These are phyloP conservation scores for Pseudolycoriella hygida DNA, from an alignment of 2,888 invertebrate genomes.

Conservation along the genomic window DNA sequence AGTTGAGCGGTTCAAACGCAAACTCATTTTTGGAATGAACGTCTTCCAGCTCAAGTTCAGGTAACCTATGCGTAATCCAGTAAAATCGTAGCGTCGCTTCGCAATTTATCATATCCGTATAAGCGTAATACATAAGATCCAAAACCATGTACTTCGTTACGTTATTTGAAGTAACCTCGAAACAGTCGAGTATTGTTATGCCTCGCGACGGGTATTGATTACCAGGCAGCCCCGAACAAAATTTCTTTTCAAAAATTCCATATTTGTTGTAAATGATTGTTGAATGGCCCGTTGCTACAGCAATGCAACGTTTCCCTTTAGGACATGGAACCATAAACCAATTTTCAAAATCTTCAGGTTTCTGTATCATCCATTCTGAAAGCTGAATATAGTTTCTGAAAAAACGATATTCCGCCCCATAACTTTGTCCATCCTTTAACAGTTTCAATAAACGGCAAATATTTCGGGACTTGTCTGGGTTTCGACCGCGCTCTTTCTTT, in stretches of 20 bases:
- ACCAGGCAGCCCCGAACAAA: slow-evolving; percentile 26
- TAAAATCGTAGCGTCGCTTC: slow-evolving; percentile 61
- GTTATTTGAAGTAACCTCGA: slow-evolving; percentile 38
- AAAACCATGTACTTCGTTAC: slow-evolving; percentile 51
- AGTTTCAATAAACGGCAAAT: too few relatives aligned
- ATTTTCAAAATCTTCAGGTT: slow-evolving; percentile 57
- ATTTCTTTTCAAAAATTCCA: slow-evolving; percentile 37
- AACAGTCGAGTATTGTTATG: slow-evolving; percentile 54
- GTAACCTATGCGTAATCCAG: slow-evolving; percentile 59
- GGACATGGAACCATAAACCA: slow-evolving; percentile 72
- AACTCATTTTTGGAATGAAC: slow-evolving; percentile 14
- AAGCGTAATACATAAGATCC: slow-evolving; percentile 39
- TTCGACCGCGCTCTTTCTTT: too few relatives aligned
- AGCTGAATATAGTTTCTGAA: slow-evolving; percentile 50
- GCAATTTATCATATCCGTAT: slow-evolving; percentile 22
- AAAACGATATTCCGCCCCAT: too few relatives aligned
- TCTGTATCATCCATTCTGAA: slow-evolving; percentile 86
- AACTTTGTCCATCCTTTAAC: too few relatives aligned
- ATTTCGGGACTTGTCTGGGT: too few relatives aligned
- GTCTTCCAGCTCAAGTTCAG: slow-evolving; percentile 30
- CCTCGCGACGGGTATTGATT: slow-evolving; percentile 12
- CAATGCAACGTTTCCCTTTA: slow-evolving; percentile 61
- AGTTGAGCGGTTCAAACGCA: slow-evolving; percentile 16
- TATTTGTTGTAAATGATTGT: slow-evolving; percentile 52
- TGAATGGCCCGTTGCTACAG: slow-evolving; percentile 50